phyloP scores from a whole-genome alignment of 2,888 invertebrate genomes.

The Orthosia gracilis region DNA sequence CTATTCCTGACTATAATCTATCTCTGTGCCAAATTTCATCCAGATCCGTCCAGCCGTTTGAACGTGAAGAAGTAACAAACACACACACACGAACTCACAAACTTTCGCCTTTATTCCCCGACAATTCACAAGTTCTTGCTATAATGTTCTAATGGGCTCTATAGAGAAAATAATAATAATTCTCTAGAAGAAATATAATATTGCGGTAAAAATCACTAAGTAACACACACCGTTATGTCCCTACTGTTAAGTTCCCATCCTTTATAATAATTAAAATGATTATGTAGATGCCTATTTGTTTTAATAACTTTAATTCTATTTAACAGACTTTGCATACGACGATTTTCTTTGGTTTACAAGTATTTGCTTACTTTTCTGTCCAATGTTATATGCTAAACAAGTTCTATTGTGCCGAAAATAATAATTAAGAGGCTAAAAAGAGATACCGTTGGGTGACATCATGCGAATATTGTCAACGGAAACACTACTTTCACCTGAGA shows the following conservation, averaged over 20 bases:
- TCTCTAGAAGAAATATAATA: too few species aligned
- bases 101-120: too few species aligned
- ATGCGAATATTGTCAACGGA: conserved; percentile 4
- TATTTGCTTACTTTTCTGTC: conserved; percentile 4
- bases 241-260: background rate
- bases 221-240: background rate
- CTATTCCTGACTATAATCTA: too few species aligned
- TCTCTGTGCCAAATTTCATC: too few species aligned
- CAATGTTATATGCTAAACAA: background rate
- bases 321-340: background rate
- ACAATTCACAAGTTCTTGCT: too few species aligned
- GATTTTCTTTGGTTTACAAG: too few species aligned
- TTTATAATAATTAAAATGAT: conserved; percentile 1
- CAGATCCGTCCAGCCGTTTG: too few species aligned
- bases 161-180: too few species aligned
- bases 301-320: background rate
- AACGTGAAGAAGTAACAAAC: too few species aligned
- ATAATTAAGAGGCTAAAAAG: background rate
- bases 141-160: too few species aligned
- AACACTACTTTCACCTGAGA: conserved; percentile 30
- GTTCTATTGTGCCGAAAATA: background rate
- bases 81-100: too few species aligned
- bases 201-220: background rate
- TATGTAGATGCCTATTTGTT: background rate
- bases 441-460: conserved; percentile 33